Evolutionary conservation across 2,797 vertebrate species (phyloP).

Genomic region (Alectoris magna): DNA sequence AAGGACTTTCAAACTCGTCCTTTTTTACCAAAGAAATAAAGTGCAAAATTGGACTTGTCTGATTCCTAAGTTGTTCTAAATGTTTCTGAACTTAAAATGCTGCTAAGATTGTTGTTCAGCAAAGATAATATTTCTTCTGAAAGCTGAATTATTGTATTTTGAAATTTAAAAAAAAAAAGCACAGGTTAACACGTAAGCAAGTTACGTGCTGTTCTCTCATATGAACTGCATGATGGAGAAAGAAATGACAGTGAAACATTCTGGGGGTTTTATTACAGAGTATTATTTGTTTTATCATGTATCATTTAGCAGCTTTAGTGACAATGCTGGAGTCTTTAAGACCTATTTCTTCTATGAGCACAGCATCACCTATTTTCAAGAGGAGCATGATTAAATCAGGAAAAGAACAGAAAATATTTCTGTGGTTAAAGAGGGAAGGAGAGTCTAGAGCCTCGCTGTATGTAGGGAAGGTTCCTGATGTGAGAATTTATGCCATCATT

Average conservation of each 20-base stretch:
- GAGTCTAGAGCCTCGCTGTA: neutral
- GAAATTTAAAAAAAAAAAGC: neutral
- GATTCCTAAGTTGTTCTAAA: neutral
- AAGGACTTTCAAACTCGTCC: neutral
- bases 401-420: neutral
- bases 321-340: neutral
- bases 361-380: neutral
- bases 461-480: neutral
- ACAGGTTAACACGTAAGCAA: neutral
- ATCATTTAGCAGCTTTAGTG: neutral
- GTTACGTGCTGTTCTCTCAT: neutral
- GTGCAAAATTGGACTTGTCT: neutral
- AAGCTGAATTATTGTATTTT: neutral
- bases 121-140: neutral
- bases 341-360: neutral
- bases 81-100: neutral
- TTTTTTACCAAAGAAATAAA: conserved; percentile 4
- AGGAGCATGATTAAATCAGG: neutral
- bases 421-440: neutral
- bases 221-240: neutral
- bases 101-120: neutral
- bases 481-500: neutral
- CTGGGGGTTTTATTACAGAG: neutral
- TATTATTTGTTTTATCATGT: neutral
- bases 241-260: neutral